Evolutionary conservation across 2,113 vertebrate species (phyloP), one percentile per base, ranked within the genome.

Genomic region (Rhinolophus sinicus): DNA sequence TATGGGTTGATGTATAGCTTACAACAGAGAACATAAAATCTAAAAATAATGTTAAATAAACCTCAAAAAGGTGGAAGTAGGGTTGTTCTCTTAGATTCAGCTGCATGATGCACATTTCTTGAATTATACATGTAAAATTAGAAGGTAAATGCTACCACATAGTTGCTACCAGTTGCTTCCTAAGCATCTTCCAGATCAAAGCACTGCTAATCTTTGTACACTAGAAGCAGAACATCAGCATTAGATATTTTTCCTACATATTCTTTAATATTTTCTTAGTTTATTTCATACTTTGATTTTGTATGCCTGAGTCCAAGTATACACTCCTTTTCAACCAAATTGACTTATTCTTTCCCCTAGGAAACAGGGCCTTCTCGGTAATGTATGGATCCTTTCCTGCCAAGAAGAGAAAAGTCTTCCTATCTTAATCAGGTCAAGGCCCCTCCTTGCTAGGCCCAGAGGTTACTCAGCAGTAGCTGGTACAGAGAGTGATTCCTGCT

Each of bases 401-500:
- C 85, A 93, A 96, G 95, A 91, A 93, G 70, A 95, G 94, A 95
- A 88, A 97, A 97, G 88, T 96, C 95, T 97, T 96, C 92, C 96
- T 97, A 18, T 83, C 93, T 97, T 97, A 96, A 96, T 96, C 96
- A 65, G 95, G 97, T 97, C 97, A 98, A 96, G 92, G 85, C 89
- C 93, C 95, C 95, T 97, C 97, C 94, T 97, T 97, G 75, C 92
- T 90, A 95, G 96, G 87, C 95, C 92, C 90, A 97, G 94, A 97
- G 97, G 93, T 97, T 97, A 94, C 97, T 97, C 95, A 96, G 97
- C 96, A 97, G 96, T 97, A 85, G 94, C 92, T 56, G n/a, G 80
- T 95, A 65, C 86, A 87, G 93, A 97, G 92, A 97, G 93, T 90
- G 93, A 95, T 93, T 95, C 91, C 77, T 5, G 40, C 77, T 95